Evolutionary conservation across 2,797 vertebrate species (phyloP).

Genomic region (Takifugu rubripes): DNA sequence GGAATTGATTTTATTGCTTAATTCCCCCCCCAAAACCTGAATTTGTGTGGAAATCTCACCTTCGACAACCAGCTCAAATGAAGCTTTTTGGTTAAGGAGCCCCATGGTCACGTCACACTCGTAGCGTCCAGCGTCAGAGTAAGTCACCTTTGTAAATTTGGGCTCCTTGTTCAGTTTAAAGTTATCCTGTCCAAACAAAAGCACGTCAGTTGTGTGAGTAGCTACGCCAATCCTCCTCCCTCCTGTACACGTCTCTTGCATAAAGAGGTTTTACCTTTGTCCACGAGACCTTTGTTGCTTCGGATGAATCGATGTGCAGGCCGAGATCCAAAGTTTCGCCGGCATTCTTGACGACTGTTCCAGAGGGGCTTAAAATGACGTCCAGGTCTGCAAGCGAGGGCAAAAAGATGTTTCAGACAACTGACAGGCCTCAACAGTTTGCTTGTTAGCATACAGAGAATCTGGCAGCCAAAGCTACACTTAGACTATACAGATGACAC

Average conservation of each 20-base stretch:
- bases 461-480: conserved; percentile 53
- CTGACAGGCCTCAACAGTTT: conserved; percentile 46
- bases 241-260: conserved; percentile 9
- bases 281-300: conserved; percentile 81
- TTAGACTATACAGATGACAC: conserved; percentile 38
- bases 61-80: conserved; percentile 85
- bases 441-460: conserved; percentile 43
- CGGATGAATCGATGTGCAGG: conserved; percentile 80
- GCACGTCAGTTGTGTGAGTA: conserved; percentile 9
- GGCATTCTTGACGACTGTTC: conserved; percentile 77
- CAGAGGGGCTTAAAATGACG: conserved; percentile 82
- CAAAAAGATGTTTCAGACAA: conserved; percentile 46
- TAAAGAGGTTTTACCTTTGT: conserved; percentile 80
- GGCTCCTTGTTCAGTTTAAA: conserved; percentile 54
- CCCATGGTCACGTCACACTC: conserved; percentile 82
- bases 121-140: conserved; percentile 86
- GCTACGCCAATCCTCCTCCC: conserved; percentile 9
- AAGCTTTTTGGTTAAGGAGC: conserved; percentile 77
- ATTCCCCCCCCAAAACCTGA: no score
- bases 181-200: conserved; percentile 74
- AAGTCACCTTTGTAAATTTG: conserved; percentile 81
- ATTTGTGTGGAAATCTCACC: conserved; percentile 63
- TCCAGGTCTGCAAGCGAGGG: conserved; percentile 82
- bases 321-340: conserved; percentile 79
- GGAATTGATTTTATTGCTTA: no score